Evolutionary conservation across 2,888 invertebrate genomes (phyloP), one percentile per base, ranked within the genome.

Genomic region (Volucella inanis): DNA sequence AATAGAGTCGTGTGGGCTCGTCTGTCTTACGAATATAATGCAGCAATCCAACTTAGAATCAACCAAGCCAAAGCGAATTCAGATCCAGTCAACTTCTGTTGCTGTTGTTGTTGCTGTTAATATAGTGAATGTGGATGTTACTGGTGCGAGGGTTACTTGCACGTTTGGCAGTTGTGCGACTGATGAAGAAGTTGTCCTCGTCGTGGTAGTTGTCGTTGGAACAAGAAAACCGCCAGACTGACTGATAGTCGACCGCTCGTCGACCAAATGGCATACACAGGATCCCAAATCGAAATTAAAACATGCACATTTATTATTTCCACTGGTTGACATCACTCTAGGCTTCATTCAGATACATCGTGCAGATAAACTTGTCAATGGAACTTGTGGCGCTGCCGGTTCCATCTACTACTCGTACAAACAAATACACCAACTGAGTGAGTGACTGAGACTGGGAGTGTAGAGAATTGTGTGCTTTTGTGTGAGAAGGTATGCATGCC

Each of bases 271-370:
- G 86, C 70, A 62, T 38, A 14, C 18, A 65, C 68, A 62, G 76
- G 70, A 82, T 79, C 74, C 77, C 59, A 38, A 84, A 84, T 81
- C 77, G 79, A 87, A 88, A 88, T 87, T 87, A 84, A 88, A 88
- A 87, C 88, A 86, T 88, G 84, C 86, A 87, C 88, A 88, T 88
- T 88, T 88, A 88, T 88, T 88, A 88, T 88, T 88, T 88, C 87
- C 87, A 84, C 81, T 87, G 87, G 86, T 87, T 88, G 87, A 88
- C 87, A 88, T 88, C 87, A 87, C 87, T 88, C 87, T 75, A 72
- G 76, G 81, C 78, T 75, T 87, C 86, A 71, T 77, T 72, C 74
- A 88, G 88, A 88, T 88, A 88, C 88, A 88, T 87, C 87, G 85
- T 76, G 81, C 68, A 87, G 88, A 88, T 88, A 88, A 88, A 88